phyloP scores from a whole-genome alignment of 2,888 invertebrate species.

The Meliscaeva auricollis region DNA sequence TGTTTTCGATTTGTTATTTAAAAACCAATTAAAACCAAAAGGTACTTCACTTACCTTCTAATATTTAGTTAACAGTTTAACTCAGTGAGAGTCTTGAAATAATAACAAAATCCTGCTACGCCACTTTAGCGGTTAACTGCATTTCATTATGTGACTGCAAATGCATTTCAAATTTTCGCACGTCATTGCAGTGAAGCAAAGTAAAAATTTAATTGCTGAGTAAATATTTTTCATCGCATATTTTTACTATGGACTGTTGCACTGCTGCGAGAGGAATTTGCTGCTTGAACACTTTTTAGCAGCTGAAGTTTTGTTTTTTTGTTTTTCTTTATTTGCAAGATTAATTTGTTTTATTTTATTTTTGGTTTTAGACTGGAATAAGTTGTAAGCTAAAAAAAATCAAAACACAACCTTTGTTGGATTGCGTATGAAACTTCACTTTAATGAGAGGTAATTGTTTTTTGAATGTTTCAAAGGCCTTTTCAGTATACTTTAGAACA shows the following conservation, averaged over 20 bases:
- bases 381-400: too few relatives aligned
- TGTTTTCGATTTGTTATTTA: too few relatives aligned
- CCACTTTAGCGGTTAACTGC: slow-evolving; percentile 18
- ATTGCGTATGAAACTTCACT: too few relatives aligned
- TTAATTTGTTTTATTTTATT: too few relatives aligned
- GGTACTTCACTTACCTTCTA: neutral
- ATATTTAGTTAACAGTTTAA: slow-evolving; percentile 30
- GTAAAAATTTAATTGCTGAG: slow-evolving; percentile 46
- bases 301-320: neutral
- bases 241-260: slow-evolving; percentile 25
- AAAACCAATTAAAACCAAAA: neutral
- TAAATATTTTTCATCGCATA: slow-evolving; percentile 55
- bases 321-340: too few relatives aligned
- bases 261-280: slow-evolving; percentile 26
- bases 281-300: slow-evolving; percentile 33
- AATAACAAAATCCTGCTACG: neutral
- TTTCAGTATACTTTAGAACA: too few relatives aligned
- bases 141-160: slow-evolving; percentile 49
- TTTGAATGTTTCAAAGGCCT: too few relatives aligned
- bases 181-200: slow-evolving; percentile 23
- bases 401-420: too few relatives aligned
- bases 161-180: slow-evolving; percentile 56
- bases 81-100: neutral
- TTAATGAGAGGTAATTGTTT: too few relatives aligned
- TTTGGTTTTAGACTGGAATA: too few relatives aligned